A percentile compares a stretch with the other conserved stretches of the same genome.
Evolutionary conservation across 2,113 vertebrate genomes (phyloP).

Genomic region (Microcebus jonahi): DNA sequence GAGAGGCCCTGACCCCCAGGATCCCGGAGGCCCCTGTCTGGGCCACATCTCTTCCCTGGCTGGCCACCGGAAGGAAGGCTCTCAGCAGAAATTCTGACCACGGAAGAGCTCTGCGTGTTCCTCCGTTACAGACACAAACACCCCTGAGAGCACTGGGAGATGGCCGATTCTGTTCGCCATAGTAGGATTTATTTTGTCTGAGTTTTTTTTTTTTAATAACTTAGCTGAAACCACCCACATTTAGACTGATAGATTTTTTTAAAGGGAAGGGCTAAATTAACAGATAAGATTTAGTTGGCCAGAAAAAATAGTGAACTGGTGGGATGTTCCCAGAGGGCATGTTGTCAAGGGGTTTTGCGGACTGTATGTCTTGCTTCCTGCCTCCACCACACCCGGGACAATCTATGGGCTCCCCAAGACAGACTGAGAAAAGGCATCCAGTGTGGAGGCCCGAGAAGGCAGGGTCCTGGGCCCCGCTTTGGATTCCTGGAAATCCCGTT

Average conservation of each 20-base stretch:
- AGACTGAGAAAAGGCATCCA: neutral
- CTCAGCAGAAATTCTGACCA: neutral
- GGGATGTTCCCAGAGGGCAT: neutral
- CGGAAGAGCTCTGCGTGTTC: neutral
- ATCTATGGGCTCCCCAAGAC: neutral
- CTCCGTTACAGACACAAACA: neutral
- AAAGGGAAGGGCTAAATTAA: neutral
- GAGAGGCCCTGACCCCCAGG: neutral
- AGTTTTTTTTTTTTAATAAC: neutral
- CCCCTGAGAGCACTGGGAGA: neutral
- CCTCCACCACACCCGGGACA: neutral
- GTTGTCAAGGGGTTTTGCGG: no score
- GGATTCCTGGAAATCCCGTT: neutral
- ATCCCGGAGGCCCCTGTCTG: neutral
- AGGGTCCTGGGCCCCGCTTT: neutral
- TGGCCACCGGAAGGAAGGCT: neutral
- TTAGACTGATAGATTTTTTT: neutral
- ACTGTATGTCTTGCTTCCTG: neutral
- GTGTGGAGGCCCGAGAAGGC: neutral
- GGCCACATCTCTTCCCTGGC: fast-evolving
- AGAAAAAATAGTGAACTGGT: neutral
- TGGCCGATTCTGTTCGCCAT: neutral
- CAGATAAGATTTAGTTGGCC: neutral
- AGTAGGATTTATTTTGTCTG: neutral
- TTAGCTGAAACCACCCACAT: neutral